Percentiles rank a stretch among this genome's conserved stretches.
These are phyloP conservation scores for Artibeus lituratus DNA, from an alignment of 2,797 vertebrate genomes.

Conservation along the genomic window DNA sequence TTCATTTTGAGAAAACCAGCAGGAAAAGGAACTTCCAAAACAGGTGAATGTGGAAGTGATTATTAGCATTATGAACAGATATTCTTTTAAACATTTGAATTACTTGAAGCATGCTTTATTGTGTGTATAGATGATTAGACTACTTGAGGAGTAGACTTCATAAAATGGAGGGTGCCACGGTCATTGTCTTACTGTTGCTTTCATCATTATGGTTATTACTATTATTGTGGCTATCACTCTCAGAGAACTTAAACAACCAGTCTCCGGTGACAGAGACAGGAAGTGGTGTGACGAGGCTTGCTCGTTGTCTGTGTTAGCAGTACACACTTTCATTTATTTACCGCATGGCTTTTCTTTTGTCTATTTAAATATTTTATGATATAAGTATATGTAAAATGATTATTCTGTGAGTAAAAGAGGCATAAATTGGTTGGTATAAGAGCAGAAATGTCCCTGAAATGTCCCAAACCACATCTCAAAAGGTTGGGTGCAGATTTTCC, in stretches of 20 bases:
- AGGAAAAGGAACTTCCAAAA: not conserved
- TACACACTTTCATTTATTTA: not conserved
- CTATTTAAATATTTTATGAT: not conserved
- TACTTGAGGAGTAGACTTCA: not conserved
- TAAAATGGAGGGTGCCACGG: not conserved
- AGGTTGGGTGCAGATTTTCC: not conserved
- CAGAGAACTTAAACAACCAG: constrained; percentile 13
- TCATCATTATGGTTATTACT: not conserved
- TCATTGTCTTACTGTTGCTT: not conserved
- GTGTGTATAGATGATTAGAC: not conserved
- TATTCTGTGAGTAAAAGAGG: not conserved
- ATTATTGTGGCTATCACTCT: not conserved
- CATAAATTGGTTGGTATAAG: not conserved
- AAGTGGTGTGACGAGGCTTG: not conserved
- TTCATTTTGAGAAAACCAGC: not conserved
- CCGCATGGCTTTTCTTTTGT: not conserved
- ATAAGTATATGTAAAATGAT: not conserved
- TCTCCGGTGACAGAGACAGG: not conserved
- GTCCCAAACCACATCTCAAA: not conserved
- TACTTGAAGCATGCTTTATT: not conserved
- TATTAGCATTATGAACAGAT: not conserved
- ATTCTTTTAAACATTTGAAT: constrained; percentile 7
- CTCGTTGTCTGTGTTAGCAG: not conserved
- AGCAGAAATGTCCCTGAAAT: constrained; percentile 3
- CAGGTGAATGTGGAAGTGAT: not conserved